Conservation (phyloP, 2,113 vertebrate species). For the Vidua macroura region DNA sequence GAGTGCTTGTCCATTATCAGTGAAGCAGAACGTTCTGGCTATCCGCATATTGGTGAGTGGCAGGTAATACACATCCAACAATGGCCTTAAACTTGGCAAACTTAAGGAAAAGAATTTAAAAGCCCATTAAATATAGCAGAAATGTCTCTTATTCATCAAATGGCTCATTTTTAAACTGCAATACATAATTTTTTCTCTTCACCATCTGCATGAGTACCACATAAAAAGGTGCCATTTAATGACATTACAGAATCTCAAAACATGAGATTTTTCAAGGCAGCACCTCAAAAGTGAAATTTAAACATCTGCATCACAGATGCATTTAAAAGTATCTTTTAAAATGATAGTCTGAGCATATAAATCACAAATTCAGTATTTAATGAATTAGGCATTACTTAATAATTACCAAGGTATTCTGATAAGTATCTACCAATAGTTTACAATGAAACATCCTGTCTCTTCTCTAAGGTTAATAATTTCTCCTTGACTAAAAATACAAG, state of each 20-base stretch:
- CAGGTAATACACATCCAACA: constrained; percentile 97
- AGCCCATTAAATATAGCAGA: not conserved
- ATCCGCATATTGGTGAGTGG: constrained; percentile 98
- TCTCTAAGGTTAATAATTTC: not conserved
- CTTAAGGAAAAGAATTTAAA: constrained; percentile 71
- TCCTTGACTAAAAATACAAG: not conserved
- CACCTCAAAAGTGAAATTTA: not conserved
- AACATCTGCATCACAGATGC: not conserved
- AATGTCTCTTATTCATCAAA: not conserved
- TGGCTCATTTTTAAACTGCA: not conserved
- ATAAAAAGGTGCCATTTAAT: not conserved
- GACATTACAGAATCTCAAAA: not conserved
- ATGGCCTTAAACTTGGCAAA: constrained; percentile 93
- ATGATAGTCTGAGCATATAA: not conserved
- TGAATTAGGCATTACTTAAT: not conserved
- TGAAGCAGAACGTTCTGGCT: constrained; percentile 98
- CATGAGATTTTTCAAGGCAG: not conserved
- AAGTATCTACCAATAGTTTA: not conserved
- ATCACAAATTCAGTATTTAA: not conserved
- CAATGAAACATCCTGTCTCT: not conserved
- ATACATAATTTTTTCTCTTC: not conserved
- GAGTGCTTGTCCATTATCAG: constrained; percentile 95
- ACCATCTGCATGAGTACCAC: not conserved
- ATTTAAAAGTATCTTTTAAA: not conserved
- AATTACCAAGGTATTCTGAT: not conserved